Evolutionary conservation across 2,797 vertebrate genomes (phyloP), one percentile per base, ranked within the genome.

Genomic region (Platyrinchus mystaceus): DNA sequence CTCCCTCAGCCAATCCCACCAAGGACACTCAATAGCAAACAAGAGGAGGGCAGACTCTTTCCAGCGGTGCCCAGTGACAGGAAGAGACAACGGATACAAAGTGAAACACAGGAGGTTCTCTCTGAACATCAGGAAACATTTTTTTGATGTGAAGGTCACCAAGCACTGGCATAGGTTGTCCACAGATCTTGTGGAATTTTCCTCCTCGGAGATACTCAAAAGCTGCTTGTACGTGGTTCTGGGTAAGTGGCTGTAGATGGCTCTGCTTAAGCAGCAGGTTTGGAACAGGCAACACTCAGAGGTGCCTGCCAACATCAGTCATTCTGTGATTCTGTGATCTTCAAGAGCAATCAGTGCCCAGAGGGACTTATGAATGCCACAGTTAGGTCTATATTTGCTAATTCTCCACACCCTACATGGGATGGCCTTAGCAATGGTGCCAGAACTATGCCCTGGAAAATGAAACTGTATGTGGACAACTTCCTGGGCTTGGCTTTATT

Each of bases 201-300:
- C 27, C 5, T 37, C 17, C 18, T 49, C 44, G 21, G 26, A 64
- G 24, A 24, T 17, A 17, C 5, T 86, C 2, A 1, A 34, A 55
- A 83, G 13, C 5, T 3, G 1, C 20, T 23, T 41, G 18, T 19
- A 22, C 1, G 2, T 3, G 7, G 5, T 41, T 13, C 50, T 68
- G 53, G 10, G 9, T 7, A 49, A 14, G 13, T 5, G 2, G 7
- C 4, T 36, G 11, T 30, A 6, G 37, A 13, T 39, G 34, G 3
- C 20, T 16, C 13, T 14, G 37, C 23, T 52, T 34, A 39, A 52
- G 46, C 28, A 52, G 46, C 39, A 20, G 2, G 12, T 2, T 32
- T 59, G 49, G 21, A 49, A 12, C 5, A 53, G 21, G 4, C 46
- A 10, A 46, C 17, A 5, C 39, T 11, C 82, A 63, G 47, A 70